phyloP scores from a whole-genome alignment of 1,140 invertebrate genomes.

The Drosophila obscura region DNA sequence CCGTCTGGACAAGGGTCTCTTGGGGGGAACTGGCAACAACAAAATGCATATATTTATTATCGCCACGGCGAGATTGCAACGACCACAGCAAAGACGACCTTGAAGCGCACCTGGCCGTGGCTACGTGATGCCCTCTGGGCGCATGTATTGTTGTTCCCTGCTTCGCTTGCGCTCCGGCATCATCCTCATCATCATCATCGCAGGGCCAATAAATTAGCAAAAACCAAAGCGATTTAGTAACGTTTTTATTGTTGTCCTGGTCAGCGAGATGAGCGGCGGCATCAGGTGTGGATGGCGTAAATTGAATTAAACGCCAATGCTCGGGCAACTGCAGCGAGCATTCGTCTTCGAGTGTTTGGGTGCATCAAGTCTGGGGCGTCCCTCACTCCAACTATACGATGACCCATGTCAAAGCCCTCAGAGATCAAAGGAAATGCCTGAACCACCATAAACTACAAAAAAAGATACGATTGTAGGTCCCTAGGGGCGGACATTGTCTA shows the following conservation, averaged over 20 bases:
- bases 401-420: slow-evolving; percentile 1
- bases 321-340: neutral
- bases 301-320: slow-evolving; percentile 66
- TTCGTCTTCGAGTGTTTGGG: neutral
- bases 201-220: slow-evolving; percentile 54
- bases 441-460: slow-evolving; percentile 1
- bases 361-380: no score
- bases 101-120: slow-evolving; percentile 49
- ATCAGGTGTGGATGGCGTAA: slow-evolving; percentile 54
- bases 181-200: slow-evolving; percentile 44
- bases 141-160: slow-evolving; percentile 40
- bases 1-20: no score
- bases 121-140: slow-evolving; percentile 48
- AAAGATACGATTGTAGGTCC: neutral
- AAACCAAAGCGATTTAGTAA: slow-evolving; percentile 53
- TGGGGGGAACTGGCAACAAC: neutral
- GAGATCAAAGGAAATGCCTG: slow-evolving; percentile 34
- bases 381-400: no score
- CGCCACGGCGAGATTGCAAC: slow-evolving; percentile 55
- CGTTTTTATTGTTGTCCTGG: slow-evolving; percentile 52
- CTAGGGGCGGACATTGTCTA: slow-evolving; percentile 23
- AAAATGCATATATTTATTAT: slow-evolving; percentile 77
- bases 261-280: slow-evolving; percentile 14
- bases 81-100: slow-evolving; percentile 53
- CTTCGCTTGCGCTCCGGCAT: neutral